Conservation (phyloP, 2,888 invertebrate genomes). For the Conops quadrifasciatus region DNA sequence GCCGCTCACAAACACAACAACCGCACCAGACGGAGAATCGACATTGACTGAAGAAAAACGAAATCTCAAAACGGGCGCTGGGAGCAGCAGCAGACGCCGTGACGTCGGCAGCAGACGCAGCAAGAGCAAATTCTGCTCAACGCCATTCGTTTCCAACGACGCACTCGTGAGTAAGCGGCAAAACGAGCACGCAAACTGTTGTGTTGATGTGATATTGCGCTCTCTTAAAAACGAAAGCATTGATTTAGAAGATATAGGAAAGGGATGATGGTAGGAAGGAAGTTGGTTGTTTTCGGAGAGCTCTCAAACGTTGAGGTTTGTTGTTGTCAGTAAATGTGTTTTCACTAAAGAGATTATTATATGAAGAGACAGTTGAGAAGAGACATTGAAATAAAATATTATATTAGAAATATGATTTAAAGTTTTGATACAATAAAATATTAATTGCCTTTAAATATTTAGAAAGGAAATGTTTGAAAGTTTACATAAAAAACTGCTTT, state of each 20-base stretch:
- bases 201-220: background rate
- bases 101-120: constrained; percentile 34
- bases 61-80: constrained; percentile 32
- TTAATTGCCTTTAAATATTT: too few relatives aligned
- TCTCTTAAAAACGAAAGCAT: background rate
- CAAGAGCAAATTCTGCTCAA: constrained; percentile 2
- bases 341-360: too few relatives aligned
- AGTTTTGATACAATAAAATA: too few relatives aligned
- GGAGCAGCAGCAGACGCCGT: background rate
- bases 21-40: constrained; percentile 62
- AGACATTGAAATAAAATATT: too few relatives aligned
- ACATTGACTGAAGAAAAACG: constrained; percentile 60
- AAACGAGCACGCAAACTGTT: background rate
- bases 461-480: too few relatives aligned
- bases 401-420: too few relatives aligned
- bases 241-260: background rate
- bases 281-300: too few relatives aligned
- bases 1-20: constrained; percentile 49
- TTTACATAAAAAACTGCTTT: too few relatives aligned
- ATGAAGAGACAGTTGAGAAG: too few relatives aligned
- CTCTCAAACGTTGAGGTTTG: background rate
- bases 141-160: background rate
- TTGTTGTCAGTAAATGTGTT: too few relatives aligned
- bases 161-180: background rate
- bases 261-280: too few relatives aligned